Conservation (phyloP, 2,888 invertebrate genomes). For the Caenorhabditis sp. region DNA sequence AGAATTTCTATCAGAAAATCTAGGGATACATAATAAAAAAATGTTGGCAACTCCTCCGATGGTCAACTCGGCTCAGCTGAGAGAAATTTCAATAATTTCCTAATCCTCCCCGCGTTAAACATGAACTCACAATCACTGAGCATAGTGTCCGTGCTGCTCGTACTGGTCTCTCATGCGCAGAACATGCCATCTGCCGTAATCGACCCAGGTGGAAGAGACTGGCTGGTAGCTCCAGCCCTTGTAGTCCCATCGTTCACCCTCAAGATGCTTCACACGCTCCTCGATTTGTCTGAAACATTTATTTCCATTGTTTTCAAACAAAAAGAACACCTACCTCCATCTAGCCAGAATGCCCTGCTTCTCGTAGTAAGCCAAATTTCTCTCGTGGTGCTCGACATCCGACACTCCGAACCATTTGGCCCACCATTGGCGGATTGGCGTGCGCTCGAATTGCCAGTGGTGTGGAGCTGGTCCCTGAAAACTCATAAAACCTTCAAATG, state of each 20-base stretch:
- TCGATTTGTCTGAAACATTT: slow-evolving; percentile 71
- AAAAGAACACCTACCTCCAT: slow-evolving; percentile 66
- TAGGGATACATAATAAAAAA: too few relatives aligned
- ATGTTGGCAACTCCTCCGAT: too few relatives aligned
- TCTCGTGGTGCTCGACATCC: slow-evolving; percentile 70
- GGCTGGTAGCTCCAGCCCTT: slow-evolving; percentile 77
- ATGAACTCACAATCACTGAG: slow-evolving; percentile 58
- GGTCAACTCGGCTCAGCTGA: too few relatives aligned
- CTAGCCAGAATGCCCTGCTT: slow-evolving; percentile 72
- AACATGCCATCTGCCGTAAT: slow-evolving; percentile 72
- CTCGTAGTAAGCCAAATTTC: slow-evolving; percentile 74
- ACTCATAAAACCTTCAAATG: neutral
- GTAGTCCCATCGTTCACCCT: slow-evolving; percentile 77
- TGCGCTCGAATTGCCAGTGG: slow-evolving; percentile 78
- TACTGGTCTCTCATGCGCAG: slow-evolving; percentile 71
- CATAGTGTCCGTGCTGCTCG: slow-evolving; percentile 74
- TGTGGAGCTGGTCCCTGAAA: slow-evolving; percentile 71
- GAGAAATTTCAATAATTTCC: too few relatives aligned
- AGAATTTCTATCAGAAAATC: too few relatives aligned
- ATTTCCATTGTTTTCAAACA: too few relatives aligned
- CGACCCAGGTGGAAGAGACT: slow-evolving; percentile 76
- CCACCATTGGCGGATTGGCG: slow-evolving; percentile 73
- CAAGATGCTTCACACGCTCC: slow-evolving; percentile 75
- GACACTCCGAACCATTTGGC: slow-evolving; percentile 72
- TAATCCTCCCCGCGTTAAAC: too few relatives aligned